Conservation (phyloP, 2,888 invertebrate species). For the Ferrisia virgata region DNA sequence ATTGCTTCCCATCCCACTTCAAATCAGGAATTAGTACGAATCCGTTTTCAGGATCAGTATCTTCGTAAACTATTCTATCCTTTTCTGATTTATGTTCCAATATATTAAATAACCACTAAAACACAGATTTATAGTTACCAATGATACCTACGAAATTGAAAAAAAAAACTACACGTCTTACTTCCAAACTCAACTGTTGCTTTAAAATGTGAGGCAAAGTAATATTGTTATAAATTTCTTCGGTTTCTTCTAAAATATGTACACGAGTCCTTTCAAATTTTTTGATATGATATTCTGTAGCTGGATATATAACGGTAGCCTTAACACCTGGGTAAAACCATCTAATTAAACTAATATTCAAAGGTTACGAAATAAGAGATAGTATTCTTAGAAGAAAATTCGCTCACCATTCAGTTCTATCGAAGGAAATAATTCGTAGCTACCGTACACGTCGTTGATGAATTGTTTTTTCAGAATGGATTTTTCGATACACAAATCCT, state of each 20-base stretch:
- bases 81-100: slow-evolving; percentile 85
- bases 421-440: slow-evolving; percentile 62
- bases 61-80: slow-evolving; percentile 82
- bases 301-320: slow-evolving; percentile 87
- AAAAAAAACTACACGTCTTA: slow-evolving; percentile 52
- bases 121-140: slow-evolving; percentile 49
- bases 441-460: slow-evolving; percentile 81
- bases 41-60: slow-evolving; percentile 71
- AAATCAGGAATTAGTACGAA: slow-evolving; percentile 90
- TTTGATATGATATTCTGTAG: slow-evolving; percentile 84
- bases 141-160: neutral
- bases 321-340: slow-evolving; percentile 67
- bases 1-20: slow-evolving; percentile 84
- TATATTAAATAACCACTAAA: slow-evolving; percentile 96
- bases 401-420: slow-evolving; percentile 64
- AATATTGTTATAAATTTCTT: slow-evolving; percentile 72
- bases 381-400: neutral
- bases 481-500: slow-evolving; percentile 58
- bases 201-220: slow-evolving; percentile 73
- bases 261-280: slow-evolving; percentile 76
- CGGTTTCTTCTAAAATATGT: slow-evolving; percentile 79
- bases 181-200: slow-evolving; percentile 76
- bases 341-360: neutral
- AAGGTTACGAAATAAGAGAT: neutral
- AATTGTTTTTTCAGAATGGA: slow-evolving; percentile 64